Evolutionary conservation across 2,888 invertebrate species (phyloP).

Genomic region (Conus canariensis): DNA sequence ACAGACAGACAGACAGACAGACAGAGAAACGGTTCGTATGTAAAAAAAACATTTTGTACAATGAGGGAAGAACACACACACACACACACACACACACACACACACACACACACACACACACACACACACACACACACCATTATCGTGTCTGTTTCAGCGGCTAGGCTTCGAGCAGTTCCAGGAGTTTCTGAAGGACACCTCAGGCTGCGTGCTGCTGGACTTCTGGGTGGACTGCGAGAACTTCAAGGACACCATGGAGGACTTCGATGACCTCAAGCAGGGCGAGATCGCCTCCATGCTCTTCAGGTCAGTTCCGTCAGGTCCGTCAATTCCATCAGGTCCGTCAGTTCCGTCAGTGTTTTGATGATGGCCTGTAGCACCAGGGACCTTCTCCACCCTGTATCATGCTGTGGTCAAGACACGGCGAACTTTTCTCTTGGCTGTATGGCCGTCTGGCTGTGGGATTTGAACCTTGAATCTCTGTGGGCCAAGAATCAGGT

Average conservation of each 20-base stretch:
- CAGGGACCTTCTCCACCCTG: too few relatives aligned
- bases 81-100: not conserved
- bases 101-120: conserved; percentile 17
- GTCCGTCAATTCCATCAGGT: too few relatives aligned
- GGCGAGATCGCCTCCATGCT: conserved; percentile 73
- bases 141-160: conserved; percentile 56
- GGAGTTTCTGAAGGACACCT: conserved; percentile 73
- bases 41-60: too few relatives aligned
- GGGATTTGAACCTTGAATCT: too few relatives aligned
- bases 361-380: too few relatives aligned
- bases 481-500: too few relatives aligned
- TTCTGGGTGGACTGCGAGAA: conserved; percentile 79
- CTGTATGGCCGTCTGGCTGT: too few relatives aligned
- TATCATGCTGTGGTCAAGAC: too few relatives aligned
- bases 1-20: not conserved
- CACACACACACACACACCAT: conserved; percentile 17
- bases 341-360: too few relatives aligned
- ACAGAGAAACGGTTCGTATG: not conserved
- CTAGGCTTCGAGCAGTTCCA: conserved; percentile 74
- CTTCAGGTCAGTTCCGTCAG: conserved; percentile 68
- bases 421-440: too few relatives aligned
- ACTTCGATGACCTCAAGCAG: conserved; percentile 71
- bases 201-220: conserved; percentile 72
- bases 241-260: conserved; percentile 77
- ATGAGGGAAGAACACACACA: not conserved